Conservation (phyloP, 2,113 vertebrate species). For the Polypterus senegalus region DNA sequence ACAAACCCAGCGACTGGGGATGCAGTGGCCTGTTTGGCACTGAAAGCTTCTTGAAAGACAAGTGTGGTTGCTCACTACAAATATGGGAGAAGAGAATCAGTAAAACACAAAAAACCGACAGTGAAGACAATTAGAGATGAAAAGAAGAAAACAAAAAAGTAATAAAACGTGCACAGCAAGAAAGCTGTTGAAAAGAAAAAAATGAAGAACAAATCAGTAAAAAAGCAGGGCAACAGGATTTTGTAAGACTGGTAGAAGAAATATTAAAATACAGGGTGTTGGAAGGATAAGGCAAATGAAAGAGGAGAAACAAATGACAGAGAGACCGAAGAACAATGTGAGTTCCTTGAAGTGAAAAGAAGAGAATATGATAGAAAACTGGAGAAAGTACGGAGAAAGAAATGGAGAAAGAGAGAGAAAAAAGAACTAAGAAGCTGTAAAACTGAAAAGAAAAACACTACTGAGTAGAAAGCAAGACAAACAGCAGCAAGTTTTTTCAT, state of each 20-base stretch:
- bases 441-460: too few species aligned
- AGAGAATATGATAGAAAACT: neutral
- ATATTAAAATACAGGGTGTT: too few species aligned
- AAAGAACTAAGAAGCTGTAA: neutral
- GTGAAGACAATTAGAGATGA: too few species aligned
- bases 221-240: too few species aligned
- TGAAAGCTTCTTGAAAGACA: conserved; percentile 90
- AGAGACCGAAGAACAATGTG: neutral
- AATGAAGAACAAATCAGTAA: too few species aligned
- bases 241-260: too few species aligned
- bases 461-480: too few species aligned
- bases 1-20: conserved; percentile 87
- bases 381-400: neutral
- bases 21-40: conserved; percentile 87
- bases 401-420: neutral
- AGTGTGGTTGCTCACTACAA: conserved; percentile 75
- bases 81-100: neutral
- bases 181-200: too few species aligned
- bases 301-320: neutral
- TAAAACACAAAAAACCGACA: neutral
- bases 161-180: too few species aligned
- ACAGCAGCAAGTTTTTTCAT: too few species aligned
- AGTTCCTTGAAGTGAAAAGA: too few species aligned
- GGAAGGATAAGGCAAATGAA: neutral
- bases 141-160: too few species aligned